Base-by-base conservation (phyloP, 2,888 invertebrate species). In the Phymatocera aterrima region DNA sequence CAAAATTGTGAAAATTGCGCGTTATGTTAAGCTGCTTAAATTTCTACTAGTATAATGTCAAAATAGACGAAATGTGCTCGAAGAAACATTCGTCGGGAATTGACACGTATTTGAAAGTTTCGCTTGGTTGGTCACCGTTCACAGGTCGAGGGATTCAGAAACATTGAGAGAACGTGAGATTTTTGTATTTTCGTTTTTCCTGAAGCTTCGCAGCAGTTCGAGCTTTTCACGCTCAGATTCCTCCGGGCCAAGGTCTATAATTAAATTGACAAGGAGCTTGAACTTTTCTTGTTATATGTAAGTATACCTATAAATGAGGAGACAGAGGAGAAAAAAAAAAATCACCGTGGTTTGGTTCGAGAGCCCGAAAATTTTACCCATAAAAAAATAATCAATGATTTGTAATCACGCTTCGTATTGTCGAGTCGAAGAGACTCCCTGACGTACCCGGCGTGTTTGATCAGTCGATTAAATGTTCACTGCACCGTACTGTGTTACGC, bases 371-470 rank as follows among this genome's bases (percentile, higher is more conserved):
- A 46, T 68, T 68, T 61, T 24, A 31, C 24, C 43, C 8, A 68
- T 15, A 15, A 12, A 28, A n/a, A n/a, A n/a, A 6, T 6, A 54
- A 68, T 68, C 68, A 43, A 43, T 68, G 68, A 68, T 24, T 61
- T 21, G 37, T 46, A 68, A 68, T 68, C 43, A 43, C 34, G 37
- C 37, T 64, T 37, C 37, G n/a, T n/a, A 37, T 64, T 64, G 64
- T 64, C 34, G 18, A 64, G n/a, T n/a, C n/a, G n/a, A n/a, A n/a
- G 15, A 28, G 28, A 28, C 28, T 57, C 57, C 10, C 10, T 43
- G 15, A 43, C 8, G 10, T 43, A 8, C 43, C 10, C 43, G 43
- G 37, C 21, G 21, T 64, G 18, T 64, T 64, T 34, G 64, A 34
- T 37, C 64, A 64, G 37, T 18, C 64, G 37, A 37, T 64, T 34